These are phyloP conservation scores for Escarpia spicata DNA, from an alignment of 2,888 invertebrate species.

Conservation along the genomic window DNA sequence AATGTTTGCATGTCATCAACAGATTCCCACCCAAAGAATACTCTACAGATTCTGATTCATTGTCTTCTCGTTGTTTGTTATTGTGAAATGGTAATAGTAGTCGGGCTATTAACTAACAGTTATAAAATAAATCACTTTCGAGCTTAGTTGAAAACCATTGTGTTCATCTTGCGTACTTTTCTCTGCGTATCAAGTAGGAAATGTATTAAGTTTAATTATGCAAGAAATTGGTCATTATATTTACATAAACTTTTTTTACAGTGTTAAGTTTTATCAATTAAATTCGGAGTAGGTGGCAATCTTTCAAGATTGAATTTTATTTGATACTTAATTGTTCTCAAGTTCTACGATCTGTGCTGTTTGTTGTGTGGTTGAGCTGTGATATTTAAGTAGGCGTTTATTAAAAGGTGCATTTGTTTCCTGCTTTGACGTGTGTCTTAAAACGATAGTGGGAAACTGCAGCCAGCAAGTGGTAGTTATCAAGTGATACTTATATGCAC, in stretches of 20 bases:
- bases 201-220: no score
- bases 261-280: not conserved
- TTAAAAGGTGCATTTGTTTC: not conserved
- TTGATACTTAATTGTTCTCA: not conserved
- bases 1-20: not conserved
- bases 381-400: not conserved
- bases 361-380: not conserved
- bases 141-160: not conserved
- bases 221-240: not conserved
- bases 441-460: not conserved
- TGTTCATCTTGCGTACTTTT: not conserved
- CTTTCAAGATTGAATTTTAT: not conserved
- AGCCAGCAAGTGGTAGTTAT: not conserved
- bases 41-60: no score
- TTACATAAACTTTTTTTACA: not conserved
- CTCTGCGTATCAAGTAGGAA: not conserved
- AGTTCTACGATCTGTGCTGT: not conserved
- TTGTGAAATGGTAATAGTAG: not conserved
- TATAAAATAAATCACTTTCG: not conserved
- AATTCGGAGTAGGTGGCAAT: not conserved
- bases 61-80: no score
- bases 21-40: no score
- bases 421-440: not conserved
- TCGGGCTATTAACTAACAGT: not conserved
- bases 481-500: not conserved